Evolutionary conservation across 2,113 vertebrate species (phyloP).

Genomic region (Gavia stellata): DNA sequence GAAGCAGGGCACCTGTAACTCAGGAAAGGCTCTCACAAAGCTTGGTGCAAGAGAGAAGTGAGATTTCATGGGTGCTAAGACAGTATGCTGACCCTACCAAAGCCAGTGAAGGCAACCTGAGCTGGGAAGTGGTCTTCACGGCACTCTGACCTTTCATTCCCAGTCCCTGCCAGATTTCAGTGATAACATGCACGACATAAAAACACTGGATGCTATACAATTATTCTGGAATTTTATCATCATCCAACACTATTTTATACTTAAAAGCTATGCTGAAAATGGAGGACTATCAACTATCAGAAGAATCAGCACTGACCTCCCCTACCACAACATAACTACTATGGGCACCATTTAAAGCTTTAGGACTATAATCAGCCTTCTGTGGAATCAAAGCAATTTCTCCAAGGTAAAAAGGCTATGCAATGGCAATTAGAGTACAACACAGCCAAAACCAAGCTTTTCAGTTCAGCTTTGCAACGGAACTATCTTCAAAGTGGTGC

Average conservation of each 20-base stretch:
- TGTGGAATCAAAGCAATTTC: background rate
- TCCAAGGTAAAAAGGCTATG: background rate
- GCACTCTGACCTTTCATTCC: background rate
- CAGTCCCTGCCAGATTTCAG: background rate
- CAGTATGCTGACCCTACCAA: background rate
- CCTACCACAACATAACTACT: background rate
- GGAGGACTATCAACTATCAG: background rate
- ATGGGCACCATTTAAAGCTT: background rate
- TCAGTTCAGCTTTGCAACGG: background rate
- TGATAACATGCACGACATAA: background rate
- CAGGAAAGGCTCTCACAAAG: background rate
- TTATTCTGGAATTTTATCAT: background rate
- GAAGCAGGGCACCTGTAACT: background rate
- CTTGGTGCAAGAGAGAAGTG: background rate
- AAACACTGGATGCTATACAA: background rate
- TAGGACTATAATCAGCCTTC: background rate
- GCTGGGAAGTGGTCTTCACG: background rate
- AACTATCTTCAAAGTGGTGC: background rate
- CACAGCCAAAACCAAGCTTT: background rate
- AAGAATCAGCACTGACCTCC: background rate
- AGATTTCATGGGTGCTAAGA: background rate
- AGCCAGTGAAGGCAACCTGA: background rate
- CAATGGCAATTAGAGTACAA: background rate
- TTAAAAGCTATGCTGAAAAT: background rate
- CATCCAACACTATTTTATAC: background rate